A percentile compares a stretch with the other conserved stretches of the same genome.
These are phyloP conservation scores for Chloroclysta siterata DNA, from an alignment of 2,888 invertebrate species.

Conservation along the genomic window DNA sequence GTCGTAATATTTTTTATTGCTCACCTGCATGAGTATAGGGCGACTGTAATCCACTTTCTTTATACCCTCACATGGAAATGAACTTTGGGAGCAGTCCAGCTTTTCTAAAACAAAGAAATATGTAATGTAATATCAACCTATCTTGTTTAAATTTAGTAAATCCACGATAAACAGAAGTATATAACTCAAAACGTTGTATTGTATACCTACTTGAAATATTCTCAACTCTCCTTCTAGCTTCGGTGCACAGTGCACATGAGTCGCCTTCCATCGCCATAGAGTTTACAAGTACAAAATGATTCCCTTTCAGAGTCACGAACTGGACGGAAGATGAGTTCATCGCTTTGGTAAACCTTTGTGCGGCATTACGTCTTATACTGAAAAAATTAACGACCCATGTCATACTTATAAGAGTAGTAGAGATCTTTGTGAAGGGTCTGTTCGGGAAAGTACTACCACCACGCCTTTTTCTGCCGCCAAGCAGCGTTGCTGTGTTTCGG, in stretches of 20 bases:
- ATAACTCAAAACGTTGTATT: no score
- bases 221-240: constrained; percentile 88
- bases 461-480: no score
- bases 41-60: constrained; percentile 86
- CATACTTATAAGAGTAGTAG: no score
- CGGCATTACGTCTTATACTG: constrained; percentile 84
- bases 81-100: constrained; percentile 60
- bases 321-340: constrained; percentile 91
- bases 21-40: constrained; percentile 92
- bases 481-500: no score
- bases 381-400: constrained; percentile 37
- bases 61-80: constrained; percentile 57
- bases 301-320: constrained; percentile 88
- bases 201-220: constrained; percentile 84
- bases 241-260: constrained; percentile 92
- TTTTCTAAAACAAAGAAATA: constrained; percentile 57
- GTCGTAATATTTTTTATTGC: not conserved
- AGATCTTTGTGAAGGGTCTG: no score
- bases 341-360: constrained; percentile 87
- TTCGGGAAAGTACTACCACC: no score
- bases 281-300: constrained; percentile 95
- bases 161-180: no score
- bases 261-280: constrained; percentile 99
- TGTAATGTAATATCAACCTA: not conserved
- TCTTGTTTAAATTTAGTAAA: no score